phyloP scores from a whole-genome alignment of 2,888 invertebrate genomes.

The Mactromeris polynyma region DNA sequence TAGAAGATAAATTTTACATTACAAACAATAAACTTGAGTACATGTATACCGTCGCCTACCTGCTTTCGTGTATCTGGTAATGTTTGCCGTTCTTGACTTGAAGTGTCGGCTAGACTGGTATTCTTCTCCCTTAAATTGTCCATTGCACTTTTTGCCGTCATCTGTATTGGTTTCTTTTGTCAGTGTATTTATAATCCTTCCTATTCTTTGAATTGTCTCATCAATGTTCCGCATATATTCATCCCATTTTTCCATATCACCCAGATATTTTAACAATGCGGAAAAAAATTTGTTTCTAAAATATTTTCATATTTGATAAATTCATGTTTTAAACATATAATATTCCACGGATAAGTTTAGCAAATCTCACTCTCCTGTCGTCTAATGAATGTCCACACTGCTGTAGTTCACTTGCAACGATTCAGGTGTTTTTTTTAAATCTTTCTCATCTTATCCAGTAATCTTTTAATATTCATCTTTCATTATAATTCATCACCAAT shows the following conservation, averaged over 20 bases:
- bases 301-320: neutral
- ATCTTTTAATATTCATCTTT: neutral
- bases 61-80: neutral
- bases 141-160: neutral
- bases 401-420: too few species aligned
- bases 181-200: neutral
- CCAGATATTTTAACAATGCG: neutral
- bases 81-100: neutral
- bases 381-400: too few species aligned
- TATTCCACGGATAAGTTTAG: neutral
- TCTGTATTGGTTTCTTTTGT: neutral
- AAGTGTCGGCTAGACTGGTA: neutral
- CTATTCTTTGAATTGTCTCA: neutral
- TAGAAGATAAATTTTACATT: too few species aligned
- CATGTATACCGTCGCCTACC: neutral
- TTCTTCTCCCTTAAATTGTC: neutral
- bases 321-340: neutral
- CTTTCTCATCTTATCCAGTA: too few species aligned
- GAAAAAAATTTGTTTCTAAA: neutral
- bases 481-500: neutral
- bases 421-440: too few species aligned
- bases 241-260: conserved; percentile 1
- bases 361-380: neutral
- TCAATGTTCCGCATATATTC: neutral
- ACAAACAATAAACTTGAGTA: too few species aligned